Percentiles rank a stretch among this genome's conserved stretches.
Evolutionary conservation across 2,888 invertebrate genomes (phyloP).

Genomic region (Blera fallax): DNA sequence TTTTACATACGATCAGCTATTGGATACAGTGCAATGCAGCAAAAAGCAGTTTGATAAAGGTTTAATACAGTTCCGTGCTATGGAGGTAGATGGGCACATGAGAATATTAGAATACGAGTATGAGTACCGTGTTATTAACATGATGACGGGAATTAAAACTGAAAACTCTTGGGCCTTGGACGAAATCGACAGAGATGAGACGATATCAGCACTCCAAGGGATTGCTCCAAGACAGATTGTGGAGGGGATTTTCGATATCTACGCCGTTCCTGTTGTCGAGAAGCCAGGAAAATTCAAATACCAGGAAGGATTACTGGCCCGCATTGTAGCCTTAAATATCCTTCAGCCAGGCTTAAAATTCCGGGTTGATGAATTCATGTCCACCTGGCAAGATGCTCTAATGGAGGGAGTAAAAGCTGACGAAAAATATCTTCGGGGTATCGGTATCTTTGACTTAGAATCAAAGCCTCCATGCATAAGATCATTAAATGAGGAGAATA

Average conservation of each 20-base stretch:
- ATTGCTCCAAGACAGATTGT: slow-evolving; percentile 87
- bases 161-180: slow-evolving; percentile 92
- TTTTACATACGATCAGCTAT: slow-evolving; percentile 86
- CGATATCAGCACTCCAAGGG: slow-evolving; percentile 87
- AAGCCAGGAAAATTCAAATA: slow-evolving; percentile 86
- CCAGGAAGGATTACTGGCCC: slow-evolving; percentile 89
- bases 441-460: slow-evolving; percentile 89
- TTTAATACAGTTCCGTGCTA: slow-evolving; percentile 86
- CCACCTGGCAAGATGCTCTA: slow-evolving; percentile 92
- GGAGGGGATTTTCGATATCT: slow-evolving; percentile 87
- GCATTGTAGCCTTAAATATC: slow-evolving; percentile 87
- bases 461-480: slow-evolving; percentile 87
- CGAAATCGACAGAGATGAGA: slow-evolving; percentile 87
- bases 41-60: slow-evolving; percentile 87
- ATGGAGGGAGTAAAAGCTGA: slow-evolving; percentile 89
- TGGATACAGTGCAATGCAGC: slow-evolving; percentile 90
- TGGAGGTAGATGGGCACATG: slow-evolving; percentile 87
- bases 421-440: slow-evolving; percentile 87
- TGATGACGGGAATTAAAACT: slow-evolving; percentile 91
- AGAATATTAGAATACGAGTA: slow-evolving; percentile 87
- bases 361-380: slow-evolving; percentile 90
- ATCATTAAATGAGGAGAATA: slow-evolving; percentile 88
- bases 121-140: slow-evolving; percentile 89
- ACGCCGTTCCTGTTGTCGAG: slow-evolving; percentile 84
- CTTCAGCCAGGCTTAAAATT: slow-evolving; percentile 90